Evolutionary conservation across 2,797 vertebrate genomes (phyloP).

Genomic region (Acanthiza pusilla): DNA sequence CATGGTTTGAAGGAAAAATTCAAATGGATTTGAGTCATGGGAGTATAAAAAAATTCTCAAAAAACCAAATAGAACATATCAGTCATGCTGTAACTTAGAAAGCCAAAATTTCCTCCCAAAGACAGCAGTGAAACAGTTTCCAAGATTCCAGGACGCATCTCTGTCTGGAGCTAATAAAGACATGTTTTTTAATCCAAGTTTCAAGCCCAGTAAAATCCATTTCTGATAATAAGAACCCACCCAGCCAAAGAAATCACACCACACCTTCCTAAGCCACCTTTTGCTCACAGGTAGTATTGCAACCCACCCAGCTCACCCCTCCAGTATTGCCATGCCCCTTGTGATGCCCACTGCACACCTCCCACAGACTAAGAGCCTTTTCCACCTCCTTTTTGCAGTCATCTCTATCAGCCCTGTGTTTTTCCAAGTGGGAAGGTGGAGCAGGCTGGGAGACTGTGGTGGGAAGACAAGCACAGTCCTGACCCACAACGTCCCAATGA

Average conservation of each 20-base stretch:
- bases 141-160: constrained; percentile 66
- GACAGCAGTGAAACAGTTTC: constrained; percentile 68
- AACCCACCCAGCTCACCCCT: not conserved
- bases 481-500: not conserved
- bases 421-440: not conserved
- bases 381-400: not conserved
- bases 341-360: accelerated
- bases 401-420: not conserved
- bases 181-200: not conserved
- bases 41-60: constrained; percentile 7
- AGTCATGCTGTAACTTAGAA: constrained; percentile 46
- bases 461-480: not conserved
- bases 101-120: constrained; percentile 60
- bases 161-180: constrained; percentile 52
- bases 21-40: constrained; percentile 48
- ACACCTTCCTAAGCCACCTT: not conserved
- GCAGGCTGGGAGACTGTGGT: not conserved
- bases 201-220: not conserved
- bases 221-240: not conserved
- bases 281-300: not conserved
- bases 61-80: constrained; percentile 49
- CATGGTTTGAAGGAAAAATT: constrained; percentile 53
- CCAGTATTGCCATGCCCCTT: not conserved
- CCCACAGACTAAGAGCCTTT: not conserved
- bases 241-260: not conserved